Percentiles rank a stretch among this genome's conserved stretches.
Conservation (phyloP, 2,113 vertebrate genomes). For the Notarius lentiginosus region DNA sequence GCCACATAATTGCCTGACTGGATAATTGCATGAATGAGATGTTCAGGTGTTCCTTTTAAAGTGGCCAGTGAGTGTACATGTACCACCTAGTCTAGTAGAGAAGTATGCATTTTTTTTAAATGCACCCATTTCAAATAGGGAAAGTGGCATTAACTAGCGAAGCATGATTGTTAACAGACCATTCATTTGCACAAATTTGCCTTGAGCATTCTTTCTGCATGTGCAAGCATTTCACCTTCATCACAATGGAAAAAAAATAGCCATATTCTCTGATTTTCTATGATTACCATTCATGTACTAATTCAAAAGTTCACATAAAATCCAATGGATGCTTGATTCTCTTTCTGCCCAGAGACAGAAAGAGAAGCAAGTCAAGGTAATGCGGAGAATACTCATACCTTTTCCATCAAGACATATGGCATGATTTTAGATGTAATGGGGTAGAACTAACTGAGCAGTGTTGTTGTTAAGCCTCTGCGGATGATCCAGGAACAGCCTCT, state of each 20-base stretch:
- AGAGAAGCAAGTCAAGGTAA: not conserved
- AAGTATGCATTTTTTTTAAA: not conserved
- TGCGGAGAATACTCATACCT: not conserved
- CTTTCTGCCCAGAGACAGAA: not conserved
- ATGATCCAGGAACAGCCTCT: slow-evolving; percentile 90
- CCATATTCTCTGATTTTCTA: not conserved
- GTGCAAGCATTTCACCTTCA: not conserved
- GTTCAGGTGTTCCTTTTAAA: too few species aligned
- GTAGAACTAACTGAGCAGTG: slow-evolving; percentile 85
- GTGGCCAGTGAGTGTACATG: not conserved
- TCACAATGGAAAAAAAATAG: not conserved
- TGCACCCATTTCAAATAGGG: not conserved
- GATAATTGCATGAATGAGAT: not conserved
- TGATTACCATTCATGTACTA: not conserved
- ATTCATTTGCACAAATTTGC: not conserved
- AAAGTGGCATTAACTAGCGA: not conserved
- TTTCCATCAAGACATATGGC: not conserved
- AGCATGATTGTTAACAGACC: not conserved
- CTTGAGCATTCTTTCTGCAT: not conserved
- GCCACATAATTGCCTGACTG: not conserved
- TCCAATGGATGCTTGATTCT: not conserved
- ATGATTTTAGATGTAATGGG: not conserved
- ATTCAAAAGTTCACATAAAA: not conserved
- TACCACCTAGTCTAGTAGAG: not conserved
- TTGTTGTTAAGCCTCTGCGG: slow-evolving; percentile 79